These are phyloP conservation scores for Deilephila porcellus DNA, from an alignment of 2,888 invertebrate species.

Conservation along the genomic window DNA sequence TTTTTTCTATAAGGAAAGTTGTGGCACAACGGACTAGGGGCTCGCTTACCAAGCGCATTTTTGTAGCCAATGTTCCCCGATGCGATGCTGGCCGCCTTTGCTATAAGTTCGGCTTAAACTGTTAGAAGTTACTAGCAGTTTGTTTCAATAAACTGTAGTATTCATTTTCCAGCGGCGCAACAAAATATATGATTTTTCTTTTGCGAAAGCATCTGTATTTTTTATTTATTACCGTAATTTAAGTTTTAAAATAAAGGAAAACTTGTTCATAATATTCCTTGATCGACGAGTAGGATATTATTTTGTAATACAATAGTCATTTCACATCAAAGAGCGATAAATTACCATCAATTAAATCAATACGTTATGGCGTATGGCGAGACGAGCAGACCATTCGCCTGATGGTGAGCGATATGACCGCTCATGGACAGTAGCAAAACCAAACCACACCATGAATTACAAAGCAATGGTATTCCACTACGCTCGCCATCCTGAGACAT, in stretches of 20 bases:
- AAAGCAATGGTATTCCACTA: too few relatives aligned
- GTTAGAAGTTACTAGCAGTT: constrained; percentile 15
- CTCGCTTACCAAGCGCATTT: background rate
- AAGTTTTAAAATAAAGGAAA: background rate
- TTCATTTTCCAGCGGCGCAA: background rate
- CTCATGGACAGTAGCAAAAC: too few relatives aligned
- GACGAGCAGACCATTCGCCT: too few relatives aligned
- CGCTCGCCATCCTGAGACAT: too few relatives aligned
- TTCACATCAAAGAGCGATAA: too few relatives aligned
- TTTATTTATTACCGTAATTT: background rate
- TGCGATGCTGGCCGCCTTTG: background rate
- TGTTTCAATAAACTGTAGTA: constrained; percentile 5
- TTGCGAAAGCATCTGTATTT: background rate
- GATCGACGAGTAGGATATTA: too few relatives aligned
- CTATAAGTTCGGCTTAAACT: constrained; percentile 16
- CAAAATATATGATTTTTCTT: background rate
- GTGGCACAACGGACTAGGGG: background rate
- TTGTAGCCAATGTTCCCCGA: background rate
- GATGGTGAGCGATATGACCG: too few relatives aligned
- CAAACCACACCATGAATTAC: too few relatives aligned
- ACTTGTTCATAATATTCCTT: background rate
- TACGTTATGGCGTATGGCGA: too few relatives aligned
- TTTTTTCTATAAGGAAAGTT: background rate
- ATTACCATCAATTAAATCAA: too few relatives aligned
- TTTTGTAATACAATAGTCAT: too few relatives aligned